A percentile compares a stretch with the other conserved stretches of the same genome.
These are phyloP conservation scores for Drosophila tristis DNA, from an alignment of 1,140 invertebrate species.

Conservation along the genomic window DNA sequence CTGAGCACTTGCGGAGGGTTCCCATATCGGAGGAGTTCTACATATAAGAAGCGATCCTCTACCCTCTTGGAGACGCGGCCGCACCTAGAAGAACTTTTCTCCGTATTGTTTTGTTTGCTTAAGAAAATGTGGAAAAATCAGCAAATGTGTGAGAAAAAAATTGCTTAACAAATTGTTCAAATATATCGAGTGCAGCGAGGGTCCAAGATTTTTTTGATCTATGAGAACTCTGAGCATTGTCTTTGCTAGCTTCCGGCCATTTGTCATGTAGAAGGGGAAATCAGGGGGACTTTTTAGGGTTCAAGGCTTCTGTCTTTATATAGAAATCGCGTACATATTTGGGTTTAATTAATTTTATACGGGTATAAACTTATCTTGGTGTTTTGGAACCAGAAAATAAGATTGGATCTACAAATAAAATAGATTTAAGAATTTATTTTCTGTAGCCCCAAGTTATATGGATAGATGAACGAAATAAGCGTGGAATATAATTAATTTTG, in stretches of 20 bases:
- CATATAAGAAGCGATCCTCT: background rate
- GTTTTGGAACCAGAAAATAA: too few species aligned
- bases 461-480: too few species aligned
- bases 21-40: background rate
- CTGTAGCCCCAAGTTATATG: too few species aligned
- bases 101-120: slow-evolving; percentile 64
- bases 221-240: slow-evolving; percentile 47
- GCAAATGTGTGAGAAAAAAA: slow-evolving; percentile 71
- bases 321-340: too few species aligned
- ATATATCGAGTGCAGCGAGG: slow-evolving; percentile 37
- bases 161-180: slow-evolving; percentile 67
- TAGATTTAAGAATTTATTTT: too few species aligned
- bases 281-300: background rate
- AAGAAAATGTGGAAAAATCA: slow-evolving; percentile 69
- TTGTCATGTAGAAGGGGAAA: slow-evolving; percentile 11
- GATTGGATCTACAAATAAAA: too few species aligned
- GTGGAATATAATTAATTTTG: too few species aligned
- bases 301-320: background rate
- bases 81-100: slow-evolving; percentile 44
- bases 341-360: too few species aligned
- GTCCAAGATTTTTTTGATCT: slow-evolving; percentile 18
- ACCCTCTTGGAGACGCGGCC: slow-evolving; percentile 49
- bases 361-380: too few species aligned
- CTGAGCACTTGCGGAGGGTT: slow-evolving; percentile 58
- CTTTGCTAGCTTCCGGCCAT: slow-evolving; percentile 65